These are phyloP conservation scores for Synanthedon formicaeformis DNA, from an alignment of 2,888 invertebrate species.

Conservation along the genomic window DNA sequence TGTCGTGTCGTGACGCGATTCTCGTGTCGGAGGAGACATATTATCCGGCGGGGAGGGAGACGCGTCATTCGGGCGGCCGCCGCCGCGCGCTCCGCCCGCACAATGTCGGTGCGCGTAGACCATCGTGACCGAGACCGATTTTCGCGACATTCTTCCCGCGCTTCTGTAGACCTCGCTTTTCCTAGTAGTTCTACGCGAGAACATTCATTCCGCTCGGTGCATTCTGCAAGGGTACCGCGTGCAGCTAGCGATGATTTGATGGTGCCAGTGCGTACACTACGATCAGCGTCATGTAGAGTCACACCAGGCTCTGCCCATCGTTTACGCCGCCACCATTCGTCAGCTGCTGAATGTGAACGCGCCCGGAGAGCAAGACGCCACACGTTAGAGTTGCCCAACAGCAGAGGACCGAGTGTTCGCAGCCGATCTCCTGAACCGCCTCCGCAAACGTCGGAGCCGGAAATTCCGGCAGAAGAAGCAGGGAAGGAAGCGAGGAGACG, in stretches of 20 bases:
- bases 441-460: slow-evolving; percentile 43
- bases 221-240: slow-evolving; percentile 59
- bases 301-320: slow-evolving; percentile 58
- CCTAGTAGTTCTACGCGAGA: slow-evolving; percentile 55
- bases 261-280: slow-evolving; percentile 60
- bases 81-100: slow-evolving; percentile 63
- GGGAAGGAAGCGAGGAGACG: slow-evolving; percentile 76
- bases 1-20: too few species aligned
- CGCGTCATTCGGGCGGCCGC: slow-evolving; percentile 63
- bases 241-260: slow-evolving; percentile 61
- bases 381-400: slow-evolving; percentile 54
- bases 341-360: slow-evolving; percentile 62
- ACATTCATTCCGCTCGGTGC: slow-evolving; percentile 60
- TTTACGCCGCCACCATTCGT: slow-evolving; percentile 60
- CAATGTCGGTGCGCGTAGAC: slow-evolving; percentile 64
- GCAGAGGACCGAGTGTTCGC: slow-evolving; percentile 58
- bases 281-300: slow-evolving; percentile 60
- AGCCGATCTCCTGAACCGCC: slow-evolving; percentile 55
- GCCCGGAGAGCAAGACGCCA: slow-evolving; percentile 58
- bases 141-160: slow-evolving; percentile 64
- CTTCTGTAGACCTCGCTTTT: slow-evolving; percentile 58
- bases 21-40: too few species aligned
- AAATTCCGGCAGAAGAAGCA: slow-evolving; percentile 63
- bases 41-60: slow-evolving; percentile 21
- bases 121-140: slow-evolving; percentile 62